Evolutionary conservation across 2,797 vertebrate species (phyloP), one percentile per base, ranked within the genome.

Genomic region (Propithecus deckenii): DNA sequence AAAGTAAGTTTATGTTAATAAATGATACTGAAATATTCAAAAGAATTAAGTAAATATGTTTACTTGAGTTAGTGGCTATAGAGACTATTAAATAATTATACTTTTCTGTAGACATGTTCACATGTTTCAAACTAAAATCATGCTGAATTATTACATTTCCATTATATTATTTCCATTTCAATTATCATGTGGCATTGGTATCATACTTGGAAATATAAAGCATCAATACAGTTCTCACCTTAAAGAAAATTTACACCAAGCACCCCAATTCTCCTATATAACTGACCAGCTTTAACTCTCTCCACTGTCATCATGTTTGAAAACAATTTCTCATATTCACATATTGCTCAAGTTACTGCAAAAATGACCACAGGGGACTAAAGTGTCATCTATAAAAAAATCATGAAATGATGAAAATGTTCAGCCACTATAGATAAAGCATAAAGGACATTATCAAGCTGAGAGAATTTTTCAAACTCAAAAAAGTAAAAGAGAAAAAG

Each of bases 1-100:
- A 86, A 93, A 57, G 43, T 65, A 91, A 43, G 32, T 55, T 94
- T 88, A 72, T 79, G 35, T 61, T 94, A 91, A 65, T 61, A 83
- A 72, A 69, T 63, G 28, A 10, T 38, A 76, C 20, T 30, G 59
- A 28, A 11, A 25, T 35, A 63, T 38, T 92, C 4, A 93, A 96
- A 81, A 79, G 5, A 65, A 38, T 81, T 76, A 90, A 78, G 30
- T 46, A 72, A 89, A 69, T 74, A 50, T 50, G 23, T 38, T 79
- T 55, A 76, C 7, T n/a, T 41, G 28, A 89, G 2, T 55, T 91
- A 91, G 25, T 89, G 32, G 5, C n/a, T 86, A 59, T 38, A 55
- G 18, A 89, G 12, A 72, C 83, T n/a, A 71, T 89, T 84, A 80
- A 72, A 61, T 57, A 55, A 46, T 78, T 63, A 2, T 57, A 22